Conservation (phyloP, 1,140 invertebrate species). For the Drosophila mauritiana region DNA sequence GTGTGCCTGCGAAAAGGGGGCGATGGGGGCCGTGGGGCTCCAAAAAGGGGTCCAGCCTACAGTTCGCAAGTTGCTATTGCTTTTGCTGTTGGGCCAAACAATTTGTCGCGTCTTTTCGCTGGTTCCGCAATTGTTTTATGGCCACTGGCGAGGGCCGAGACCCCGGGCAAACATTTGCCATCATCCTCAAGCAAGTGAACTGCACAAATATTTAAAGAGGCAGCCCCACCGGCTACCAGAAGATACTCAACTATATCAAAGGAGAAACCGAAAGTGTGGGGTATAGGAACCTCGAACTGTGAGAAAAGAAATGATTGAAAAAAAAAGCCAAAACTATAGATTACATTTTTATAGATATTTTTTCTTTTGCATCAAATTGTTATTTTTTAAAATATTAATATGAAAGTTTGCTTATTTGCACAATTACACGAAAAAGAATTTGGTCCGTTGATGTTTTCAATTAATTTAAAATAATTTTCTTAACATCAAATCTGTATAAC, state of each 20-base stretch:
- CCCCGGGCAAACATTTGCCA: slow-evolving; percentile 33
- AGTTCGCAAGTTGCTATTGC: background rate
- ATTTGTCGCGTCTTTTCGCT: slow-evolving; percentile 47
- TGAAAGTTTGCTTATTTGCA: too few relatives aligned
- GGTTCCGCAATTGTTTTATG: slow-evolving; percentile 75
- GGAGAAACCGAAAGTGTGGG: background rate
- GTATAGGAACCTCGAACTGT: background rate
- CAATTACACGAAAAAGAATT: too few relatives aligned
- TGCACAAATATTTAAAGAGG: slow-evolving; percentile 25
- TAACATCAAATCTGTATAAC: too few relatives aligned
- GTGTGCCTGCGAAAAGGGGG: slow-evolving; percentile 5
- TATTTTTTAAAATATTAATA: too few relatives aligned
- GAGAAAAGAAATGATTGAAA: background rate
- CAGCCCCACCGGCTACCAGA: slow-evolving; percentile 9
- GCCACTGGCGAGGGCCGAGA: slow-evolving; percentile 36
- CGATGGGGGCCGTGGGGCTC: background rate
- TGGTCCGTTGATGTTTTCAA: too few relatives aligned
- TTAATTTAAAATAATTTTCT: too few relatives aligned
- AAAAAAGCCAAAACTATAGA: too few relatives aligned
- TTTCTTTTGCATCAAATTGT: too few relatives aligned
- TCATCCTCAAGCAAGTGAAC: slow-evolving; percentile 5
- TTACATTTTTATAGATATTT: too few relatives aligned
- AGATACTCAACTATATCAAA: slow-evolving; percentile 18
- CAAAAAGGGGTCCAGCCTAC: slow-evolving; percentile 17
- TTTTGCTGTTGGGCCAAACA: slow-evolving; percentile 39